Conservation (phyloP, 2,113 vertebrate species). For the Callocephalon fimbriatum region DNA sequence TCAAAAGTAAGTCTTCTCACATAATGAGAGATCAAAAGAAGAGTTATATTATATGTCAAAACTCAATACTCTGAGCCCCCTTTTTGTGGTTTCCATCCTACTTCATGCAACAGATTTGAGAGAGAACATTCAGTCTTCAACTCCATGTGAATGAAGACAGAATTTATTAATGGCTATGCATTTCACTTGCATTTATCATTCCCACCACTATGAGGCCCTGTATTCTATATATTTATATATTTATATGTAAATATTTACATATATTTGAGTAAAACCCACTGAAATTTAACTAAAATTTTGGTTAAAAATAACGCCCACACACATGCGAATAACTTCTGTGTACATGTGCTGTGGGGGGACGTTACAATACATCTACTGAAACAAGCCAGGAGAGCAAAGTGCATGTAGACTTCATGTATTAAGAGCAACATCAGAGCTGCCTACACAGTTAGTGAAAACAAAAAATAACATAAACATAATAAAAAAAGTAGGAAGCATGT, state of each 20-base stretch:
- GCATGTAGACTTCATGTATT: background rate
- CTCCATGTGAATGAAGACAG: background rate
- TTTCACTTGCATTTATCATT: background rate
- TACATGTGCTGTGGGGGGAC: background rate
- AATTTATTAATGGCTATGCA: fast-evolving
- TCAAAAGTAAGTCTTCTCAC: background rate
- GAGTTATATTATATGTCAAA: background rate
- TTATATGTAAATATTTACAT: background rate
- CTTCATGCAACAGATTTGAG: background rate
- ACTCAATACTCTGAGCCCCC: background rate
- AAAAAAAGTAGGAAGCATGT: background rate
- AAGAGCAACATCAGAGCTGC: background rate
- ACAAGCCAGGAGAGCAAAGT: background rate
- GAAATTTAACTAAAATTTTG: too few relatives aligned
- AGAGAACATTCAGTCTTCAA: background rate
- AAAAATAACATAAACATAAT: background rate
- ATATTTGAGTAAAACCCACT: too few relatives aligned
- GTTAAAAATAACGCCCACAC: background rate
- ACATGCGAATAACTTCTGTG: background rate
- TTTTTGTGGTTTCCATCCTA: background rate
- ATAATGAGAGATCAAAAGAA: background rate
- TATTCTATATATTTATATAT: background rate
- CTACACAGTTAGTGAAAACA: background rate
- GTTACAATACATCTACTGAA: background rate
- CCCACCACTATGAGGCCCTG: background rate